Base-by-base conservation (phyloP, 2,113 vertebrate genomes). In the Pontoporia blainvillei region DNA sequence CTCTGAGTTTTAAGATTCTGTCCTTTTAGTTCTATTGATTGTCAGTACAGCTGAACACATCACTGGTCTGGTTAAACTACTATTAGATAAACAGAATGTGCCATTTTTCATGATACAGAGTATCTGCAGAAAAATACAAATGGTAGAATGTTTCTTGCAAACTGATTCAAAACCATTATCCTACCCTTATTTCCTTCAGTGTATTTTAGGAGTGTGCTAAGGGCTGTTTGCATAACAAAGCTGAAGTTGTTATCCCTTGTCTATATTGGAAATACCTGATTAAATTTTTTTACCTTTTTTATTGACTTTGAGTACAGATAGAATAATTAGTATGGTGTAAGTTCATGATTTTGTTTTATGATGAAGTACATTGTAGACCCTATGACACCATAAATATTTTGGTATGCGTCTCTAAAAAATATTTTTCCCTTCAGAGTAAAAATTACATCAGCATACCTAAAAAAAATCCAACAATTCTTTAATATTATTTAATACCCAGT, bases 331-430 rank as follows among this genome's bases (percentile, higher is more conserved):
- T 61, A 81, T 79, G 21, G 20, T 52, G 23, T 90, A 84, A 87
- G 81, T 90, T 88, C n/a, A 71, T n/a, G 57, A 84, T 46, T 78
- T 92, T 86, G 36, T 96, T 92, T 85, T 31, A 84, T 64, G 75
- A 64, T 87, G n/a, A 94, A 93, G 54, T 84, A 75, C 3, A 67
- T 62, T 96, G 86, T 54, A 84, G 31, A 79, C 4, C 62, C 27
- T 25, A 23, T 91, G 23, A 14, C 29, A 84, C 23, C 39, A 66
- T 85, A 76, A 86, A 54, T 85, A 81, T 81, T 93, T 96, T 81
- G 31, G 5, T 61, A 34, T 64, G 3, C 20, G n/a, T 85, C 44
- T 94, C 39, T 93, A 85, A 73, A 59, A 89, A 57, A 46, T 67
- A 59, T 21, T 59, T 84, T 84, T 59, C 15, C 59, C 41, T 91